These are phyloP conservation scores for Cottoperca gobio DNA, from an alignment of 2,797 vertebrate genomes.

Conservation along the genomic window DNA sequence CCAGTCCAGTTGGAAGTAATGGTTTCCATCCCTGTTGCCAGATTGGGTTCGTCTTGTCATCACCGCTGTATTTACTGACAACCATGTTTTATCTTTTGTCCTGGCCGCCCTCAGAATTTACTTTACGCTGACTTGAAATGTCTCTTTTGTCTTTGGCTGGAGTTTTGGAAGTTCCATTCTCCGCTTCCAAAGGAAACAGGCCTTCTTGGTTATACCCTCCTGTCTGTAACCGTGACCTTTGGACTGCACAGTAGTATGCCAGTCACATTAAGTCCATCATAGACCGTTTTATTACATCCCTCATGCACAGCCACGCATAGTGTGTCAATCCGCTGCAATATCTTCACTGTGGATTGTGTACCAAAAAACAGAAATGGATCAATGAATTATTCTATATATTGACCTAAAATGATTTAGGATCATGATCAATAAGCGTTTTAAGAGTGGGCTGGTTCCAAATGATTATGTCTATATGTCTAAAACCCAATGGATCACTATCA, in stretches of 20 bases:
- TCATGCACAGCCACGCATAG: slow-evolving; percentile 14
- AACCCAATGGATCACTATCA: not conserved
- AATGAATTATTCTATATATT: slow-evolving; percentile 25
- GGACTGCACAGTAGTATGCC: slow-evolving; percentile 60
- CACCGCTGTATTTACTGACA: slow-evolving; percentile 74
- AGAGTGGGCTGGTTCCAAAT: too few species aligned
- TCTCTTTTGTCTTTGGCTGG: slow-evolving; percentile 72
- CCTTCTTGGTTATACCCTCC: slow-evolving; percentile 50
- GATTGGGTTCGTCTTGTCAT: slow-evolving; percentile 79
- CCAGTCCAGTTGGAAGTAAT: slow-evolving; percentile 79
- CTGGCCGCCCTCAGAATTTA: slow-evolving; percentile 65
- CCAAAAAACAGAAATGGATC: slow-evolving; percentile 19
- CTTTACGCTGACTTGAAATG: slow-evolving; percentile 72
- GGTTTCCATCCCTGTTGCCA: slow-evolving; percentile 83
- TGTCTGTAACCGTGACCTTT: slow-evolving; percentile 62
- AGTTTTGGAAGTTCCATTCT: slow-evolving; percentile 66
- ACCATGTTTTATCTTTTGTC: slow-evolving; percentile 77
- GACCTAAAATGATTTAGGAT: not conserved
- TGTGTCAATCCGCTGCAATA: slow-evolving; percentile 6
- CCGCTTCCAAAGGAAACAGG: slow-evolving; percentile 64
- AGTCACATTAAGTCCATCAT: slow-evolving; percentile 68
- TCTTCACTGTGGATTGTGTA: not conserved
- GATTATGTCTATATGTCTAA: not conserved
- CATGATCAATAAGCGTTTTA: not conserved
- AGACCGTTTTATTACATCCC: slow-evolving; percentile 7